A percentile compares a stretch with the other conserved stretches of the same genome.
Evolutionary conservation across 2,888 invertebrate genomes (phyloP).

Genomic region (Hololepta plana): DNA sequence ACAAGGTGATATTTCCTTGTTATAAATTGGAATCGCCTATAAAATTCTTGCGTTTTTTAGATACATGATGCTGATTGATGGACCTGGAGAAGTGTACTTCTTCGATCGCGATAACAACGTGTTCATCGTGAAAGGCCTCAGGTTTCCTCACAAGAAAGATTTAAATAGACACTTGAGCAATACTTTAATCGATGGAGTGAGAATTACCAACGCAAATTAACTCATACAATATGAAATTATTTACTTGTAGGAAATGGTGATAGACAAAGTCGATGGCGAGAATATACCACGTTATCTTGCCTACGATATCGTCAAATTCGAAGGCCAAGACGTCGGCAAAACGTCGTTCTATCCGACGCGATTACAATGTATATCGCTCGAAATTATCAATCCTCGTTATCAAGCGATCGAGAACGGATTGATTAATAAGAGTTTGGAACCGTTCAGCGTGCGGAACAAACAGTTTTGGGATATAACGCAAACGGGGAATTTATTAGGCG

Average conservation of each 20-base stretch:
- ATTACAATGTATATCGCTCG: conserved; percentile 53
- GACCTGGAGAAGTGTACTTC: conserved; percentile 72
- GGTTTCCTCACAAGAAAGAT: conserved; percentile 63
- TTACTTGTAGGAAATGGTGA: conserved; percentile 78
- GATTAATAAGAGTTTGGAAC: conserved; percentile 60
- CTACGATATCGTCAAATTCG: conserved; percentile 82
- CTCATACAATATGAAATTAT: conserved; percentile 4
- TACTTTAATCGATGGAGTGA: conserved; percentile 85
- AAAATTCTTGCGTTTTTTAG: conserved; percentile 31
- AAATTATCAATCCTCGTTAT: conserved; percentile 52
- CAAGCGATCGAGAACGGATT: conserved; percentile 59
- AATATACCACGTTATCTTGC: conserved; percentile 78
- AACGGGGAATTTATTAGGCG: conserved; percentile 51
- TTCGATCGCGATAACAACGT: conserved; percentile 89
- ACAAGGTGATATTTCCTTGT: conserved; percentile 42
- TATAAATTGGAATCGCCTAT: no score
- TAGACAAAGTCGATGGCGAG: conserved; percentile 61
- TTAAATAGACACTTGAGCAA: conserved; percentile 49
- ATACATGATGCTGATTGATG: conserved; percentile 92
- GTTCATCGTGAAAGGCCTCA: conserved; percentile 65
- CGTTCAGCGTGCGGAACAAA: conserved; percentile 81
- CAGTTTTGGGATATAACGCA: conserved; percentile 76
- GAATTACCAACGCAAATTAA: conserved; percentile 17
- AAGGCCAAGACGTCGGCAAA: conserved; percentile 59
- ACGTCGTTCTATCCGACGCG: conserved; percentile 59